Base-by-base conservation (phyloP, 2,113 vertebrate species). In the Spizaetus ornatus region DNA sequence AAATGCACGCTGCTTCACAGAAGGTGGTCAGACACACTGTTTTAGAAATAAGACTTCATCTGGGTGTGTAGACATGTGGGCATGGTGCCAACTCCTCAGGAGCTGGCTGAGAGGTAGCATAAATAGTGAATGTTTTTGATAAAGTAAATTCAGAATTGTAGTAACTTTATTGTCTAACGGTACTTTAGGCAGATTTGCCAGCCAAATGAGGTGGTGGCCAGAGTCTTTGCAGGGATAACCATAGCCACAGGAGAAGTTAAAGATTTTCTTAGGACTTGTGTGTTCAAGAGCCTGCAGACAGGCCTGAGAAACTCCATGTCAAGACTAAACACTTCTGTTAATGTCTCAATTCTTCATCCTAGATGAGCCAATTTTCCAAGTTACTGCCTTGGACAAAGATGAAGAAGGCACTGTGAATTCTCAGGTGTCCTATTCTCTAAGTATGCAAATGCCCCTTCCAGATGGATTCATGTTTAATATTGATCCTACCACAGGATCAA, bases 331-430 rank as follows among this genome's bases (percentile, higher is more conserved):
- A 38, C 29, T 36, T 83, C 11, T 80, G 69, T 80, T 82, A 40
- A 74, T 43, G 29, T 45, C 65, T 83, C 13, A 22, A 48, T 83
- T 80, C 77, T 95, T 94, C 62, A 94, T 89, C 52, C 52, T 78
- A 97, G 96, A 86, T 73, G 47, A 94, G 32, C 92, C 96, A n/a
- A 13, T 97, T 87, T 94, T 97, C 79, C 96, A 96, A 56, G 66
- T 97, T 59, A 98, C 98, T 72, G 32, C 98, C 18, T 9, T 14
- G 6, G 85, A 98, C n/a, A 97, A 93, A 32, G 52, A 95, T 11
- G 76, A 98, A 95, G 61, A 66, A 8, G 89, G 96, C 72, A 96
- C 85, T 38, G 79, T 18, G 10, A 99, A 99, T 86, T 98, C 99
- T 34, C 9, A 53, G 52, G 78, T 99, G 34, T 59, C 76, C 29